Evolutionary conservation across 2,797 vertebrate species (phyloP).

Genomic region (Bufotes viridis): DNA sequence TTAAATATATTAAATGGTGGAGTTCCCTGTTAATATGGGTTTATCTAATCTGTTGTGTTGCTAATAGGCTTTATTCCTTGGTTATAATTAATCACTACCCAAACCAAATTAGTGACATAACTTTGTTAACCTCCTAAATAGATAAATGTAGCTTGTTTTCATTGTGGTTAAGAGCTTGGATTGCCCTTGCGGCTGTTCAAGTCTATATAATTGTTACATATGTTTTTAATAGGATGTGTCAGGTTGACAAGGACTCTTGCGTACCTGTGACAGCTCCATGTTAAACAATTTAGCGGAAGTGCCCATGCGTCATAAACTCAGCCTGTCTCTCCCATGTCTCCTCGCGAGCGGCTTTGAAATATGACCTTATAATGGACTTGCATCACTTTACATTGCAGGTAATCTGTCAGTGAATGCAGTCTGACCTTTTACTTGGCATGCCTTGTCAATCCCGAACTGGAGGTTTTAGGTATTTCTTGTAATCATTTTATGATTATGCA

Average conservation of each 20-base stretch:
- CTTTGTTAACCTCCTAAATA: constrained; percentile 12
- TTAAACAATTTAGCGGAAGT: constrained; percentile 28
- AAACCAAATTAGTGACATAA: not conserved
- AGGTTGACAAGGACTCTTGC: constrained; percentile 5
- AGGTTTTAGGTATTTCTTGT: constrained; percentile 55
- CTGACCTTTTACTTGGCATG: constrained; percentile 54
- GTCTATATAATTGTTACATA: constrained; percentile 14
- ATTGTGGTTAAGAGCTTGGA: not conserved
- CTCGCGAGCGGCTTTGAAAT: constrained; percentile 45
- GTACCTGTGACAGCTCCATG: constrained; percentile 6
- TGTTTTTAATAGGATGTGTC: constrained; percentile 33
- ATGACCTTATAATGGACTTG: constrained; percentile 53
- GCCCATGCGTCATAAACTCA: not conserved
- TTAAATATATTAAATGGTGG: not conserved
- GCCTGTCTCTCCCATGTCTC: constrained; percentile 17
- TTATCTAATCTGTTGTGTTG: not conserved
- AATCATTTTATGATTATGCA: constrained; percentile 58
- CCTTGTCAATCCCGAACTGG: constrained; percentile 43
- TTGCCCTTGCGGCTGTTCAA: not conserved
- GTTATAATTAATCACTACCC: not conserved
- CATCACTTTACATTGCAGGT: constrained; percentile 53
- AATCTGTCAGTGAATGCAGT: constrained; percentile 48
- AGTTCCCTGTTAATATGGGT: not conserved
- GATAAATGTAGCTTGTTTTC: not conserved
- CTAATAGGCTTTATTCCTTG: not conserved